phyloP scores from a whole-genome alignment of 2,888 invertebrate genomes.

The Noctua pronuba region DNA sequence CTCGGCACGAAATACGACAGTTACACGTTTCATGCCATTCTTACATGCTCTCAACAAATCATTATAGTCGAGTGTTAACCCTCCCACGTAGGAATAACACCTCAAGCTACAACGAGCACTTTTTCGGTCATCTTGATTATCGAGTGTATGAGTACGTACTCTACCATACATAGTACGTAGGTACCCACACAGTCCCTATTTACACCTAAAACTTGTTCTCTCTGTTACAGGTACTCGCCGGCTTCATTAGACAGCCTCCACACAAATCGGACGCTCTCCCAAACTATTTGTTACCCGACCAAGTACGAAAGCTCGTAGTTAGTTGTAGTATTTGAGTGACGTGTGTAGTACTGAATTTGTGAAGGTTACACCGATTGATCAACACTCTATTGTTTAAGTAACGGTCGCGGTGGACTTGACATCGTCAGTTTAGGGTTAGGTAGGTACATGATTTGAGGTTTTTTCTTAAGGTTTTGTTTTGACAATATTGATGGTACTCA shows the following conservation, averaged over 20 bases:
- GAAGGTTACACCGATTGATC: constrained; percentile 51
- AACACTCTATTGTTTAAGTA: constrained; percentile 65
- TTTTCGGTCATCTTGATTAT: constrained; percentile 42
- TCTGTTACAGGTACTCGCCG: constrained; percentile 70
- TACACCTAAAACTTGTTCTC: constrained; percentile 59
- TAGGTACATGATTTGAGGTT: background rate
- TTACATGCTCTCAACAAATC: constrained; percentile 29
- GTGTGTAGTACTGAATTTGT: constrained; percentile 31
- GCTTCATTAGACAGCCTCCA: constrained; percentile 44
- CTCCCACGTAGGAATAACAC: constrained; percentile 32
- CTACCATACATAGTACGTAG: background rate
- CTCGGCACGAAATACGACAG: constrained; percentile 3
- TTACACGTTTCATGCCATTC: background rate
- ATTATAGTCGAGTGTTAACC: constrained; percentile 22
- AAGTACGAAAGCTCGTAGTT: constrained; percentile 28
- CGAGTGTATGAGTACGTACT: background rate
- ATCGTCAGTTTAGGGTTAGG: constrained; percentile 54
- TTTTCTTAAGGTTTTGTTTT: background rate
- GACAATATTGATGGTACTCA: background rate
- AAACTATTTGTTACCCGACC: constrained; percentile 56
- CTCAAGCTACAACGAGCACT: constrained; percentile 6
- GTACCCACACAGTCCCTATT: constrained; percentile 19
- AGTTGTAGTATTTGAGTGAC: background rate
- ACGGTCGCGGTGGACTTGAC: constrained; percentile 46
- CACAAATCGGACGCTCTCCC: constrained; percentile 34